These are phyloP conservation scores for Oncorhynchus gorbuscha DNA, from an alignment of 2,113 vertebrate genomes.

Conservation along the genomic window DNA sequence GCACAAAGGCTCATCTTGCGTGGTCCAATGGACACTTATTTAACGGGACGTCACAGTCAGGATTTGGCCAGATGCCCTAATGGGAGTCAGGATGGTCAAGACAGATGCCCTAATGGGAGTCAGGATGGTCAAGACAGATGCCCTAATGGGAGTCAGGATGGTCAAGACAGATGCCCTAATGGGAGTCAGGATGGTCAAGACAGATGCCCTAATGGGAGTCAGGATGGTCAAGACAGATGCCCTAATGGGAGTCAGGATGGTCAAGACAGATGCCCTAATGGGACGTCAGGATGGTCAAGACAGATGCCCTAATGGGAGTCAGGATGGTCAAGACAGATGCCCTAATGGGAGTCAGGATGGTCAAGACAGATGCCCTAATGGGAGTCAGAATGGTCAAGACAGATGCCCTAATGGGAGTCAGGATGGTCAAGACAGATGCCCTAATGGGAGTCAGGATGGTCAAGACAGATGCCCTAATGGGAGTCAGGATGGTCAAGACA, in stretches of 20 bases:
- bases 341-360: not conserved
- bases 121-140: too few relatives aligned
- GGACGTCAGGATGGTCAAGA: not conserved
- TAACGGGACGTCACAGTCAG: not conserved
- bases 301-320: constrained; percentile 4
- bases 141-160: not conserved
- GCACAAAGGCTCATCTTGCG: not conserved
- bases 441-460: too few relatives aligned
- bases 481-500: not conserved
- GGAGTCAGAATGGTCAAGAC: too few relatives aligned
- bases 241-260: constrained; percentile 15
- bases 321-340: too few relatives aligned
- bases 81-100: not conserved
- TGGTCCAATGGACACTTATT: not conserved
- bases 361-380: not conserved
- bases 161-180: not conserved
- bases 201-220: constrained; percentile 12
- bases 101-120: constrained; percentile 3
- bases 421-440: not conserved
- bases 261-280: too few relatives aligned
- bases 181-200: too few relatives aligned
- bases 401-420: constrained; percentile 10
- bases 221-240: not conserved
- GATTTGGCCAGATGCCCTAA: not conserved
- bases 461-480: too few relatives aligned